These are phyloP conservation scores for Heterodera schachtii DNA, from an alignment of 1,140 invertebrate species.

Conservation along the genomic window DNA sequence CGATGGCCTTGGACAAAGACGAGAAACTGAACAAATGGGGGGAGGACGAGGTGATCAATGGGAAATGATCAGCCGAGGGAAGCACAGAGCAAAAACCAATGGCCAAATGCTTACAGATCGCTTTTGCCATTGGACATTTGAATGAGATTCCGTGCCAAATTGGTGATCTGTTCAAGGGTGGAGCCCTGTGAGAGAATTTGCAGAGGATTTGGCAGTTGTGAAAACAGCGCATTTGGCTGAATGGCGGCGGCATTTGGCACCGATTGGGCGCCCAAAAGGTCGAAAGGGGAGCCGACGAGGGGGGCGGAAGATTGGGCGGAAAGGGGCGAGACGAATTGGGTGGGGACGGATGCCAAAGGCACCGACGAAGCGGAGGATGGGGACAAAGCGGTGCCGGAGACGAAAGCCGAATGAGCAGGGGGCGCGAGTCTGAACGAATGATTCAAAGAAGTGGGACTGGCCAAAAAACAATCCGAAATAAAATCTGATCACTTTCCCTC, in stretches of 20 bases:
- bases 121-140: slow-evolving; percentile 38
- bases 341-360: slow-evolving; percentile 32
- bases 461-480: too few species aligned
- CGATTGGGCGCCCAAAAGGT: slow-evolving; percentile 4
- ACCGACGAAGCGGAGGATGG: slow-evolving; percentile 44
- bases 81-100: background rate
- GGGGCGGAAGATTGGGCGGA: slow-evolving; percentile 13
- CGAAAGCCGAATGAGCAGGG: background rate
- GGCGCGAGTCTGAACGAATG: too few species aligned
- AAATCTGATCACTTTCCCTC: background rate
- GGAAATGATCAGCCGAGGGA: background rate
- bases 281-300: slow-evolving; percentile 36
- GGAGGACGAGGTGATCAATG: too few species aligned
- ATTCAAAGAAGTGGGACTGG: too few species aligned
- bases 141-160: slow-evolving; percentile 56
- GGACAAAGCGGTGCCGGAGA: slow-evolving; percentile 23
- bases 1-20: slow-evolving; percentile 51
- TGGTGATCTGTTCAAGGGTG: slow-evolving; percentile 54
- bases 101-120: slow-evolving; percentile 15
- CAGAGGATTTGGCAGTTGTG: slow-evolving; percentile 46
- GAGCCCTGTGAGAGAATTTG: slow-evolving; percentile 43
- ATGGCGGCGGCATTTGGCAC: slow-evolving; percentile 29
- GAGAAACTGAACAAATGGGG: slow-evolving; percentile 37
- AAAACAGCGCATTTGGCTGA: slow-evolving; percentile 19
- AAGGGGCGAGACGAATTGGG: background rate